phyloP scores from a whole-genome alignment of 1,140 invertebrate species.

The Drosophila asahinai region DNA sequence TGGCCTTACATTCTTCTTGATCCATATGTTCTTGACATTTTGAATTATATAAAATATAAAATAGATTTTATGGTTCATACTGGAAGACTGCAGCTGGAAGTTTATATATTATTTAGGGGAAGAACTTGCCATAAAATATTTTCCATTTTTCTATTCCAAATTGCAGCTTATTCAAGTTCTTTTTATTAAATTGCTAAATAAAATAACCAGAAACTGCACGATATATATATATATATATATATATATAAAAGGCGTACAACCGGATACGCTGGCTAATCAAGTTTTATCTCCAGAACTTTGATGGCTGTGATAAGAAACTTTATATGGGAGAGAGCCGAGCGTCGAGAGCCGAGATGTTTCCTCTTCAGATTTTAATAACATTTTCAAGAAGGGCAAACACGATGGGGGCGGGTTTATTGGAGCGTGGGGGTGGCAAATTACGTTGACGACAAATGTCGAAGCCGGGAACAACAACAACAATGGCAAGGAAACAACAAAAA shows the following conservation, averaged over 20 bases:
- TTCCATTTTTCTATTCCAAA: not conserved
- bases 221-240: not conserved
- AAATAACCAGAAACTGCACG: not conserved
- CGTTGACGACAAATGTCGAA: constrained; percentile 67
- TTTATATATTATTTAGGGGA: no score
- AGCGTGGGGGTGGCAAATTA: constrained; percentile 61
- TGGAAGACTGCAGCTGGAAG: no score
- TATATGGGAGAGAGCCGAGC: constrained; percentile 7
- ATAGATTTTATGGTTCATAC: not conserved
- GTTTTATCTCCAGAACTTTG: constrained; percentile 35
- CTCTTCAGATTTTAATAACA: constrained; percentile 52
- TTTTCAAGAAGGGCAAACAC: constrained; percentile 46
- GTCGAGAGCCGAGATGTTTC: constrained; percentile 10
- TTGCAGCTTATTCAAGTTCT: no score
- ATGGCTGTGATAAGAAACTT: constrained; percentile 31
- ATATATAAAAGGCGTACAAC: not conserved
- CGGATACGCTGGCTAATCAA: constrained; percentile 34
- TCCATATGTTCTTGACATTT: constrained; percentile 14
- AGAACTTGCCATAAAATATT: not conserved
- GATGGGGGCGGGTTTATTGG: constrained; percentile 47
- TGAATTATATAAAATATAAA: not conserved
- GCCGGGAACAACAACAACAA: constrained; percentile 6
- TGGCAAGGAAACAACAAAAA: constrained; percentile 12
- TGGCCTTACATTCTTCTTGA: not conserved
- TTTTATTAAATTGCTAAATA: not conserved